These are phyloP conservation scores for Corvus hawaiiensis DNA, from an alignment of 2,113 vertebrate genomes.

Conservation along the genomic window DNA sequence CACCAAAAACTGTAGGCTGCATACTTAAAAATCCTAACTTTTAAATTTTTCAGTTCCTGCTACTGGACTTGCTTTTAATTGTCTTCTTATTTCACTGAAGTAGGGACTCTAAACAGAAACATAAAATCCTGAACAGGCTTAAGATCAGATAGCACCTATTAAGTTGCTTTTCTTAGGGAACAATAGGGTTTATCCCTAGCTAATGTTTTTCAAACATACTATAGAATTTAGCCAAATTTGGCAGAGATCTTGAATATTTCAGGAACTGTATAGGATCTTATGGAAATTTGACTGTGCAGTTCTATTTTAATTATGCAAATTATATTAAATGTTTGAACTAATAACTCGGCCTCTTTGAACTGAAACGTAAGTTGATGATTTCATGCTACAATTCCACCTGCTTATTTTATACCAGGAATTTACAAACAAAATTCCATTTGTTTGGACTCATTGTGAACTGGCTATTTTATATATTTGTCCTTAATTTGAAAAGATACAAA, in stretches of 20 bases:
- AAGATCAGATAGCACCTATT: neutral
- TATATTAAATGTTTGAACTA: neutral
- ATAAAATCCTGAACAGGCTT: neutral
- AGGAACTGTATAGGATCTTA: neutral
- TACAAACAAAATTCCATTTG: neutral
- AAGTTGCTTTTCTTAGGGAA: neutral
- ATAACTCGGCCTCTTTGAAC: neutral
- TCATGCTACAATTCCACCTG: neutral
- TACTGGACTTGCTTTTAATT: neutral
- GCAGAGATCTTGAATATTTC: neutral
- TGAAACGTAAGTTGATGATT: neutral
- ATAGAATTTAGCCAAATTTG: neutral
- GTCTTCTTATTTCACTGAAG: neutral
- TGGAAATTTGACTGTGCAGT: neutral
- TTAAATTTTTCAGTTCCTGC: neutral
- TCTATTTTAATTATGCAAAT: neutral
- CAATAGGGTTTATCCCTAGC: neutral
- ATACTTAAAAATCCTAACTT: neutral
- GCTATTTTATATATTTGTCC: neutral
- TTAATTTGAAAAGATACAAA: neutral
- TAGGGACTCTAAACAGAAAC: neutral
- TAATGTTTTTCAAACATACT: neutral
- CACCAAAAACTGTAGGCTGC: neutral
- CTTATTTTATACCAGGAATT: neutral
- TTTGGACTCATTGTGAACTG: neutral